Evolutionary conservation across 2,113 vertebrate species (phyloP), one percentile per base, ranked within the genome.

Genomic region (Budorcas taxicolor): DNA sequence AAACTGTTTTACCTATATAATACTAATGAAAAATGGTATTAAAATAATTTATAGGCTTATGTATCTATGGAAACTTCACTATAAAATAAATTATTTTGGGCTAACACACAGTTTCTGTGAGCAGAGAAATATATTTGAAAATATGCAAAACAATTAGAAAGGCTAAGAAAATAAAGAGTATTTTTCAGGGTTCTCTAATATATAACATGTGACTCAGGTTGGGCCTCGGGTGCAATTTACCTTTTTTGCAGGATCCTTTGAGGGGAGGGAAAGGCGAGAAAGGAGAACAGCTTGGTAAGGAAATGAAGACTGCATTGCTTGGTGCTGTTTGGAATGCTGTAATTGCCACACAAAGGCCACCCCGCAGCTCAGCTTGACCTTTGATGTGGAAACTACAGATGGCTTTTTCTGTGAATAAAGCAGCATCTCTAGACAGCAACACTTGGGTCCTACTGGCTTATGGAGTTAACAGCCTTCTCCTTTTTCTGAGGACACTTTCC

Each of bases 41-140:
- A 33, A 78, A 67, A 84, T 93, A 67, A 89, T 50, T 25, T 94
- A 45, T 1, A 40, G 43, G 25, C 14, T 95, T 50, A 74, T 1
- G 15, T 50, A 53, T 15, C 86, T 40, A 71, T 43, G 88, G 62
- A 88, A 91, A 87, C 4, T 50, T 91, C 17, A 76, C 15, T 17
- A 64, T 36, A 47, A 92, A 62, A 60, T 40, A 93, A 57, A 91
- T 40, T 9, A 53, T 36, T 84, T 60, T 50, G 67, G 40, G 15
- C 19, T 53, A 25, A 93, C 43, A 50, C 10, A 83, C 11, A 29
- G 57, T 55, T 82, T 87, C 47, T 36, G 4, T 85, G 17, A 85
- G 25, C 57, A 91, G 58, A 85, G 27, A 95, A 87, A 23, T 43
- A 76, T 81, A 81, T 81, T 40, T 87, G 12, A 97, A 97, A 95